phyloP scores from a whole-genome alignment of 1,140 invertebrate genomes.

The Saccostrea echinata region DNA sequence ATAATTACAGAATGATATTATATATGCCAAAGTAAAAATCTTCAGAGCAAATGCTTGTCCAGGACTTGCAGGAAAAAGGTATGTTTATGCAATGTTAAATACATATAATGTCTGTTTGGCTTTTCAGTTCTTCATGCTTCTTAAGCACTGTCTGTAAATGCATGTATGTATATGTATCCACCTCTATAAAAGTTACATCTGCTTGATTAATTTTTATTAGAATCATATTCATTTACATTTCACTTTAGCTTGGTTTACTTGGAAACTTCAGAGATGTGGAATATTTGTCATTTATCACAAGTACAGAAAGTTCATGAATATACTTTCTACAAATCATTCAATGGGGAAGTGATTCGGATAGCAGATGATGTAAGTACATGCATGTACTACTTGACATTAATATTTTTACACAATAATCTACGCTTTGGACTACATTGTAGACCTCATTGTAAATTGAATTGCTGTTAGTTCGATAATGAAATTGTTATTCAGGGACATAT shows the following conservation, averaged over 20 bases:
- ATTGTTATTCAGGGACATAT: background rate
- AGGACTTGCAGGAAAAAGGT: background rate
- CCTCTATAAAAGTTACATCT: background rate
- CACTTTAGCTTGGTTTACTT: background rate
- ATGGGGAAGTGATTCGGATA: background rate
- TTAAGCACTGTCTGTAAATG: background rate
- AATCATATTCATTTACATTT: slow-evolving; percentile 1
- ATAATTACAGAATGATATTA: background rate
- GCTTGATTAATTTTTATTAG: background rate
- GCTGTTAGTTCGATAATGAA: background rate
- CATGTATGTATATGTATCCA: background rate
- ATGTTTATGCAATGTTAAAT: background rate
- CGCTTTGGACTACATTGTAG: background rate
- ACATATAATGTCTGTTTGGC: background rate
- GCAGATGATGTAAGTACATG: background rate
- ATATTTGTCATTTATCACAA: background rate
- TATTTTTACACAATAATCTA: background rate
- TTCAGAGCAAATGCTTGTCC: background rate
- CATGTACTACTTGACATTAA: background rate
- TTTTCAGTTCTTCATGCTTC: background rate
- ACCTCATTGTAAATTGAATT: background rate
- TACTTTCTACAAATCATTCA: background rate
- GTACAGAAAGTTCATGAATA: background rate
- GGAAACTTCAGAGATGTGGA: background rate
- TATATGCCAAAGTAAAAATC: background rate